Evolutionary conservation across 2,113 vertebrate genomes (phyloP).

Genomic region (Micronisus gabar): DNA sequence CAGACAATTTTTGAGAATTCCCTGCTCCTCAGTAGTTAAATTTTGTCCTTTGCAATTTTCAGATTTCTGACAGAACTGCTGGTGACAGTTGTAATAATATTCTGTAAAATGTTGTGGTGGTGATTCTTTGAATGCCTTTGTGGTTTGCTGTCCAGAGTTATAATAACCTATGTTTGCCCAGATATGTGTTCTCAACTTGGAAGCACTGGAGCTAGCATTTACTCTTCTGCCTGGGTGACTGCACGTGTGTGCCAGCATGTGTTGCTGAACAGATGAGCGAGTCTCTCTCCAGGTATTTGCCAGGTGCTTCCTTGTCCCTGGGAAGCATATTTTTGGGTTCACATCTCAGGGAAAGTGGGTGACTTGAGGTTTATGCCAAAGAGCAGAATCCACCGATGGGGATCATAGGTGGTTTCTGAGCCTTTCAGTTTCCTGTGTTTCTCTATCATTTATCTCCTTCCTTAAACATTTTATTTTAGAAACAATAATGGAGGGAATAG

Average conservation of each 20-base stretch:
- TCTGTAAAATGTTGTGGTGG: conserved; percentile 56
- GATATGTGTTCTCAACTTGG: conserved; percentile 43
- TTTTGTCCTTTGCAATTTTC: conserved; percentile 51
- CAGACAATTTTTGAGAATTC: conserved; percentile 16
- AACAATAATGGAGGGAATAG: not conserved
- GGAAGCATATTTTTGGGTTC: not conserved
- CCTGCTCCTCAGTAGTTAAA: conserved; percentile 41
- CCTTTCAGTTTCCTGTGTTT: not conserved
- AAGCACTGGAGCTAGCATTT: conserved; percentile 3
- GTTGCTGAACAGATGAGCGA: not conserved
- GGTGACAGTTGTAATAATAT: conserved; percentile 64
- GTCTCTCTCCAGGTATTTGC: not conserved
- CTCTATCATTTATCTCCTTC: not conserved
- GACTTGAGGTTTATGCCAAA: not conserved
- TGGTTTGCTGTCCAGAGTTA: conserved; percentile 61
- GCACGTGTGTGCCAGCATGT: not conserved
- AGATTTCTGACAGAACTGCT: conserved; percentile 56
- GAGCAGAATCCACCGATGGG: not conserved
- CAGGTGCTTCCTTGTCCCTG: not conserved
- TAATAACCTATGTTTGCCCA: conserved; percentile 57
- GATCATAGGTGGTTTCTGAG: not conserved
- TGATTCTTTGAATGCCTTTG: conserved; percentile 67
- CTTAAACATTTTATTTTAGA: not conserved
- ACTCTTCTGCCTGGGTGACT: not conserved
- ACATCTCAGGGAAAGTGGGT: not conserved